Evolutionary conservation across 2,888 invertebrate genomes (phyloP).

Genomic region (Oligia latruncula): DNA sequence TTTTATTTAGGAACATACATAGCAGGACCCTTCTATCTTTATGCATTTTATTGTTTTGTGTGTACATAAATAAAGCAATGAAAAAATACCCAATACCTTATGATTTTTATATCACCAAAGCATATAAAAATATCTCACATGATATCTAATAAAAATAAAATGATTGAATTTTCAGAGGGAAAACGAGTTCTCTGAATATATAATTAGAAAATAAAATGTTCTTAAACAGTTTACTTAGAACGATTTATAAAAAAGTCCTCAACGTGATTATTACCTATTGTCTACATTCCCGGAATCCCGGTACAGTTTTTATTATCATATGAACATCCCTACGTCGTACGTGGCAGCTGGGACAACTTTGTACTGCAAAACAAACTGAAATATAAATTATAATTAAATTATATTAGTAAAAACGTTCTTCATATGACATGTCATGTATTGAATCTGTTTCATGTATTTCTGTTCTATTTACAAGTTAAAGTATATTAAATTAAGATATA

Average conservation of each 20-base stretch:
- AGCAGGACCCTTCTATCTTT: not conserved
- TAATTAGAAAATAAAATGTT: not conserved
- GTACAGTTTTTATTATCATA: not conserved
- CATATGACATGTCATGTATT: not conserved
- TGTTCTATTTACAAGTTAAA: not conserved
- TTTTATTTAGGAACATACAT: too few relatives aligned
- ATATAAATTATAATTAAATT: slow-evolving; percentile 44
- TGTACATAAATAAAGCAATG: not conserved
- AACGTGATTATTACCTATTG: not conserved
- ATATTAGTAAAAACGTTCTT: slow-evolving; percentile 17
- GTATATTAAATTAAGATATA: too few relatives aligned
- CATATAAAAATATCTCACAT: not conserved
- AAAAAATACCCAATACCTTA: not conserved
- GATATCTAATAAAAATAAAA: not conserved
- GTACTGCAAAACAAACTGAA: slow-evolving; percentile 36
- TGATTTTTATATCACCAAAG: too few relatives aligned
- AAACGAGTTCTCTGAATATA: not conserved
- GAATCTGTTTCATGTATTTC: not conserved
- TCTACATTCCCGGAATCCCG: slow-evolving; percentile 20
- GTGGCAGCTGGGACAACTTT: slow-evolving; percentile 49
- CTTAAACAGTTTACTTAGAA: not conserved
- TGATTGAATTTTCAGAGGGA: not conserved
- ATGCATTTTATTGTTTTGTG: not conserved
- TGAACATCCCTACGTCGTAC: slow-evolving; percentile 35
- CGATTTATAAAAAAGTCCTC: not conserved